A percentile compares a stretch with the other conserved stretches of the same genome.
phyloP scores from a whole-genome alignment of 1,140 invertebrate species.

The Drosophila teissieri region DNA sequence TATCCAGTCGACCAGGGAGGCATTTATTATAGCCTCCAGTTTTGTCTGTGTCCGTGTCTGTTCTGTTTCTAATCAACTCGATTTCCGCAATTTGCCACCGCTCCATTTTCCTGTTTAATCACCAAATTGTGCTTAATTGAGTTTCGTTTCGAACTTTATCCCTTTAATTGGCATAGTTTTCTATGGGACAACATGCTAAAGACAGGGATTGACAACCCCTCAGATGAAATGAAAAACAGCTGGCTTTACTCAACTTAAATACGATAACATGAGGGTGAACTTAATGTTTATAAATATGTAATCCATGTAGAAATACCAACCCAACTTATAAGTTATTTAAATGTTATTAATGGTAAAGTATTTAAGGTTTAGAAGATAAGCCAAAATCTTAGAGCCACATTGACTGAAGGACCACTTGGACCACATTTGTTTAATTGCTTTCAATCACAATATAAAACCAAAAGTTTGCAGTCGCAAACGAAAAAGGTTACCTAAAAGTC shows the following conservation, averaged over 20 bases:
- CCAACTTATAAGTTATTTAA: too few relatives aligned
- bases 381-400: too few relatives aligned
- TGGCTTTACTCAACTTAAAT: background rate
- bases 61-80: slow-evolving; percentile 43
- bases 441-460: too few relatives aligned
- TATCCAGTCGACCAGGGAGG: slow-evolving; percentile 29
- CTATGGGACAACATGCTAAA: slow-evolving; percentile 4
- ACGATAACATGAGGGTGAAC: background rate
- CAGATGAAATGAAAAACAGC: background rate
- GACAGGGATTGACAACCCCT: slow-evolving; percentile 22
- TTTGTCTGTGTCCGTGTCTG: too few relatives aligned
- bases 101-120: slow-evolving; percentile 33
- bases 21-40: slow-evolving; percentile 33
- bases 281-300: background rate
- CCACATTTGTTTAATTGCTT: too few relatives aligned
- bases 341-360: too few relatives aligned
- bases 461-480: background rate
- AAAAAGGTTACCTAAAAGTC: background rate
- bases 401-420: too few relatives aligned
- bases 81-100: slow-evolving; percentile 39
- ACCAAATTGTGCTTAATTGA: slow-evolving; percentile 36
- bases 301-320: background rate
- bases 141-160: slow-evolving; percentile 7
- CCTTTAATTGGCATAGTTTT: slow-evolving; percentile 19
- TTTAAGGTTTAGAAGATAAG: too few relatives aligned